Evolutionary conservation across 1,140 invertebrate genomes (phyloP), one percentile per base, ranked within the genome.

Genomic region (Drosophila ananassae): DNA sequence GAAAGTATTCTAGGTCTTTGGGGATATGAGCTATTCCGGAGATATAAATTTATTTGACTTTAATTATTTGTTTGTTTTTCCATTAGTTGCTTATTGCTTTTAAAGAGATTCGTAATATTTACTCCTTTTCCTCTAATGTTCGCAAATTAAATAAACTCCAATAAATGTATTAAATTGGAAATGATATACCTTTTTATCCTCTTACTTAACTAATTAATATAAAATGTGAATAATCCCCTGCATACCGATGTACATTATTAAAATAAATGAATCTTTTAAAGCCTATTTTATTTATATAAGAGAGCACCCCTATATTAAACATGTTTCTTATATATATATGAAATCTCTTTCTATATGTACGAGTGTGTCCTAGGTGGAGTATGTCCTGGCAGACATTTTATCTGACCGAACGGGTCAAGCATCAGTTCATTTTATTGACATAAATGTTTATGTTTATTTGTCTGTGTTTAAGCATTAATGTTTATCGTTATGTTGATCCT

Each of bases 391-490:
- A 46, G 50, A 44, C 67, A 63, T 60, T 81, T 82, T 85, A 85
- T 85, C 81, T 81, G 74, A 74, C 78, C 81, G 55, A 62, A 22
- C 82, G 69, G 78, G 81, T 85, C 81, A 85, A 87, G 81, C 81
- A 78, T 85, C 82, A 87, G 81, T 87, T 85, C 78, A 87, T 85
- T 81, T 78, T 87, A 85, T 85, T 85, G 82, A 87, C 82, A 85
- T 87, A 81, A 85, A 87, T 81, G 81, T 85, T 85, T 85, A 85
- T 85, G 82, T 85, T 85, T 85, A 87, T 87, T 87, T 81, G 81
- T 87, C 81, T 85, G 78, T 71, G 78, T 64, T 85, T 64, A 81
- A 85, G 68, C 82, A 74, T 87, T 85, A 87, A 77, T 78, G 81
- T 87, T 87, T 71, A 87, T 87, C 61, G 73, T 87, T 69, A 71